Evolutionary conservation across 2,113 vertebrate genomes (phyloP), one percentile per base, ranked within the genome.

Genomic region (Indicator indicator): DNA sequence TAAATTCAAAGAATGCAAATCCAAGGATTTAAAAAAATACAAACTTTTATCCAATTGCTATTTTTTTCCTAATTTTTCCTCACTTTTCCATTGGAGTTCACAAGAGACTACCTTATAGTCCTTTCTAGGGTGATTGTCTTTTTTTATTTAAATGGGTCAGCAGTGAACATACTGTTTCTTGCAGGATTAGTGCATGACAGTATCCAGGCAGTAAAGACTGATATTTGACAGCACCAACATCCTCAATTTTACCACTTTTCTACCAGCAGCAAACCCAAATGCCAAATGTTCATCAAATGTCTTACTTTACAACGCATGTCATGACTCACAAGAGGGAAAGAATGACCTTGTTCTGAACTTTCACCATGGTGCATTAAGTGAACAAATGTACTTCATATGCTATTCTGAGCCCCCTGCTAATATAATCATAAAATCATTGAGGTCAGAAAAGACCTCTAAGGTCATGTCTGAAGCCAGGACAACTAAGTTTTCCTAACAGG

Each of bases 201-300:
- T 32, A 72, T 18, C 36, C 7, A 64, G 3, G 71, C 78, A 85
- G 33, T 4, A 4, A 65, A 79, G 15, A 63, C 20, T 10, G 19
- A 54, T 38, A 38, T 55, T 24, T 80, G 79, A 56, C 11, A 5
- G 36, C 0, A 2, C 17, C 27, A 62, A 30, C 9, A 48, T 71
- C 54, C 73, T 75, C 73, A 46, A 60, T 72, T 82, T 87, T 46
- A 90, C 58, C 77, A 33, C 58, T 70, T 79, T 95, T 92, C 44
- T 94, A 88, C 19, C 48, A 94, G 60, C 64, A 94, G 59, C 62
- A 90, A 67, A 42, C 52, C 42, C 46, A 96, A 95, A 91, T 60
- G 38, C 52, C 75, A 93, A 96, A 79, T 28, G 76, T 59, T 91
- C 68, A 76, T 81, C 88, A 95, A 88, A 81, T 26, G 52, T 19